Evolutionary conservation across 1,140 invertebrate genomes (phyloP).

Genomic region (Drosophila nebulosa): DNA sequence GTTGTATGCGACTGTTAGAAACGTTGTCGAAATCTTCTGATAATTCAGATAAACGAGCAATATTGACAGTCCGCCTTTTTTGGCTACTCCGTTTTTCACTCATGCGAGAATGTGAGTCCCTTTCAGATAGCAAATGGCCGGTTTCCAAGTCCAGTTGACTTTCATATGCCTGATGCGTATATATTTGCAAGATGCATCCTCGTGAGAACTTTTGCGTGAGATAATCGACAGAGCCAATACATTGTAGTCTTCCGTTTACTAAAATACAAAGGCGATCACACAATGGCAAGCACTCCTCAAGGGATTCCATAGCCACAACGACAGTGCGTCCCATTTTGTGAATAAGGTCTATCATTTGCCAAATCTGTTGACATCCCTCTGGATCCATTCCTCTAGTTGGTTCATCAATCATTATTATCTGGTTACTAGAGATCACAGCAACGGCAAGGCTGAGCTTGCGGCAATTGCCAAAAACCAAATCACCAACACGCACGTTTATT

Average conservation of each 20-base stretch:
- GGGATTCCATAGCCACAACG: slow-evolving; percentile 3
- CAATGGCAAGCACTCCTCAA: slow-evolving; percentile 11
- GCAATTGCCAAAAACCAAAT: not conserved
- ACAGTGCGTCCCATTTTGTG: not conserved
- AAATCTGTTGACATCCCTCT: not conserved
- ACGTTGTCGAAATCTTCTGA: not conserved
- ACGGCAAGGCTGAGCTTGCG: slow-evolving; percentile 3
- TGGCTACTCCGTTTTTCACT: not conserved
- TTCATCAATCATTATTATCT: slow-evolving; percentile 3
- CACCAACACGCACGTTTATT: not conserved
- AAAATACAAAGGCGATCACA: slow-evolving; percentile 14
- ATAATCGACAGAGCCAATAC: not conserved
- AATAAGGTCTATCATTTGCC: not conserved
- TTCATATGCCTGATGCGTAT: not conserved
- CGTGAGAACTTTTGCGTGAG: not conserved
- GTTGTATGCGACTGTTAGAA: not conserved
- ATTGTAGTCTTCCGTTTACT: not conserved
- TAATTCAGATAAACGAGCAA: not conserved
- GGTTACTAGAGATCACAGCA: not conserved
- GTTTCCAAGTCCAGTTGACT: not conserved
- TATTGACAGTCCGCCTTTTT: not conserved
- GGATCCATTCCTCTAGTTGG: slow-evolving; percentile 3
- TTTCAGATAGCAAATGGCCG: not conserved
- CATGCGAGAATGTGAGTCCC: not conserved
- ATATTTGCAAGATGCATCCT: not conserved